phyloP scores from a whole-genome alignment of 2,888 invertebrate species.

The Xylota segnis region DNA sequence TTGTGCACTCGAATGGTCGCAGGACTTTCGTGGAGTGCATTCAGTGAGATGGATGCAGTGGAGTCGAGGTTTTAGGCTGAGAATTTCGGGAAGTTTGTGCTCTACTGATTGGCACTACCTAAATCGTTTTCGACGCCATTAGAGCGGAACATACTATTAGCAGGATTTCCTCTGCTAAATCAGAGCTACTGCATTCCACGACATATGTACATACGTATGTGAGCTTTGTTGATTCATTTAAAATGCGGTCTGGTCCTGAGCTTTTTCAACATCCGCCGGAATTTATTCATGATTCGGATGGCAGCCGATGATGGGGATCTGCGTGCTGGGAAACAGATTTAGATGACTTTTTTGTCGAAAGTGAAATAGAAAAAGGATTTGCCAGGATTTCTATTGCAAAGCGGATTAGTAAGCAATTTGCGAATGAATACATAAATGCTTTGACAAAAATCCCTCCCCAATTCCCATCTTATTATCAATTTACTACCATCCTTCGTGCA shows the following conservation, averaged over 20 bases:
- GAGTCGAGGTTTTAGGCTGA: background rate
- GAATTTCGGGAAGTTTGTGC: constrained; percentile 36
- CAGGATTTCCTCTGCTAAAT: constrained; percentile 15
- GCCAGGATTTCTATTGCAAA: background rate
- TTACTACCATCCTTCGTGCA: background rate
- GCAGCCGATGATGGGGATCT: background rate
- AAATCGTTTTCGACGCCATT: constrained; percentile 58
- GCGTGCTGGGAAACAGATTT: background rate
- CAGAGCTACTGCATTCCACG: constrained; percentile 7
- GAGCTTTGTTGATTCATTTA: constrained; percentile 40
- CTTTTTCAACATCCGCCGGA: constrained; percentile 27
- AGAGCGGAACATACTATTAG: constrained; percentile 43
- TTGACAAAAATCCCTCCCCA: background rate
- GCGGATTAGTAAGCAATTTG: background rate
- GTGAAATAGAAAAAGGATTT: background rate
- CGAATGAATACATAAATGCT: background rate
- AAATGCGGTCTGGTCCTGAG: constrained; percentile 23
- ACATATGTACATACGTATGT: too few species aligned
- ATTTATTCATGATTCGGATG: constrained; percentile 5
- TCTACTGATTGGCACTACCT: constrained; percentile 48
- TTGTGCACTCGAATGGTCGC: constrained; percentile 18
- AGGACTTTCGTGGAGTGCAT: constrained; percentile 37
- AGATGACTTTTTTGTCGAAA: background rate
- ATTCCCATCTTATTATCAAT: background rate
- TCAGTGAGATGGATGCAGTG: constrained; percentile 24